Evolutionary conservation across 2,113 vertebrate species (phyloP).

Genomic region (Ptyas mucosa): DNA sequence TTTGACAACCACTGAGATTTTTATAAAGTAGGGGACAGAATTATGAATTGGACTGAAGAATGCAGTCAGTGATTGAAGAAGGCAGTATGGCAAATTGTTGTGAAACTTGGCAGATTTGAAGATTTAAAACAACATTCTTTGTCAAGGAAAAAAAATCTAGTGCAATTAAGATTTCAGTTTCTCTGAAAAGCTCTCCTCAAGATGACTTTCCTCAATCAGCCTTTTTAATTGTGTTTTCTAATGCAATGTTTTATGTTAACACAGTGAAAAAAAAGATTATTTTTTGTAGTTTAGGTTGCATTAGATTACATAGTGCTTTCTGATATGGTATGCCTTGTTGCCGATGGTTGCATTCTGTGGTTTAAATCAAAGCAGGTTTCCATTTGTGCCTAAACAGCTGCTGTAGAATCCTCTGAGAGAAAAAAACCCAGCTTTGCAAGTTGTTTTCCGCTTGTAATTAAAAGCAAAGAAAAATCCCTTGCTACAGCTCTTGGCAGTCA

Average conservation of each 20-base stretch:
- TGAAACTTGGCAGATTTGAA: conserved; percentile 55
- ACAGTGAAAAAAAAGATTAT: background rate
- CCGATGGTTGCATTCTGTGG: background rate
- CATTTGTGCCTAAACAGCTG: conserved; percentile 1
- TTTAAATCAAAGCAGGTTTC: background rate
- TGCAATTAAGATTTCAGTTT: conserved; percentile 52
- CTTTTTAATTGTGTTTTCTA: background rate
- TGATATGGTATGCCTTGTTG: background rate
- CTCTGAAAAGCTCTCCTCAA: background rate
- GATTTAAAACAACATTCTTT: conserved; percentile 44
- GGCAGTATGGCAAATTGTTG: conserved; percentile 74
- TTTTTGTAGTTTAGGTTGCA: background rate
- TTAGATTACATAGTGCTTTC: background rate
- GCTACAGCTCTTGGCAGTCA: conserved; percentile 15
- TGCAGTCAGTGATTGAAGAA: conserved; percentile 71
- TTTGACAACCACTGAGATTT: conserved; percentile 29
- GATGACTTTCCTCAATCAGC: background rate
- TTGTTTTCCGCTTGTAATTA: background rate
- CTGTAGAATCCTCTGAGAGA: background rate
- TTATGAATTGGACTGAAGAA: conserved; percentile 39
- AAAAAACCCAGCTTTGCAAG: background rate
- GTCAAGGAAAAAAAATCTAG: conserved; percentile 45
- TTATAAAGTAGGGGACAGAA: conserved; percentile 7
- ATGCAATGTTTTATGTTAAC: background rate
- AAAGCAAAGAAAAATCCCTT: background rate